These are phyloP conservation scores for Eulemur coronatus DNA, from an alignment of 2,797 vertebrate genomes.

Conservation along the genomic window DNA sequence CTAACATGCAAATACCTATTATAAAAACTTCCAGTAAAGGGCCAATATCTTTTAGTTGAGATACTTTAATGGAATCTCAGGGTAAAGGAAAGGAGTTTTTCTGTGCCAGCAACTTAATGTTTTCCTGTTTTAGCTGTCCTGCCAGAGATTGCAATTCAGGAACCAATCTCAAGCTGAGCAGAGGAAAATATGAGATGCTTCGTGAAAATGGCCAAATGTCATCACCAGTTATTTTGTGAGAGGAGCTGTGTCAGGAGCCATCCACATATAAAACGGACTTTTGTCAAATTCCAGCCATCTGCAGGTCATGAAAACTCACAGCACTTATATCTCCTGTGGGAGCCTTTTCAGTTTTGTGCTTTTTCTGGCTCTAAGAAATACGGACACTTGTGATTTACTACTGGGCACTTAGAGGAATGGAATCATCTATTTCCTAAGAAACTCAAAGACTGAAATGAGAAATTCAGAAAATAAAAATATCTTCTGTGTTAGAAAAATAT, in stretches of 20 bases:
- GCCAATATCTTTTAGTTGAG: neutral
- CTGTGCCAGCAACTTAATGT: constrained; percentile 23
- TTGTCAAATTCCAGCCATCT: neutral
- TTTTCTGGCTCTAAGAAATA: constrained; percentile 60
- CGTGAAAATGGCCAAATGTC: constrained; percentile 33
- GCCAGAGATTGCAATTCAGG: constrained; percentile 39
- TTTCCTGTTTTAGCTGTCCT: constrained; percentile 34
- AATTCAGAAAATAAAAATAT: constrained; percentile 39
- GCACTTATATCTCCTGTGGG: neutral
- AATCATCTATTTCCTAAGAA: constrained; percentile 41
- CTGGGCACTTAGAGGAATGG: neutral
- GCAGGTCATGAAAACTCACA: neutral
- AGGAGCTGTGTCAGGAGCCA: neutral
- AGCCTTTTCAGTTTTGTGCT: neutral
- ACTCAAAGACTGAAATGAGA: neutral
- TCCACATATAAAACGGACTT: neutral
- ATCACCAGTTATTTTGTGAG: neutral
- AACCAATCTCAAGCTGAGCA: constrained; percentile 18
- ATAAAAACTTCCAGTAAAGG: neutral
- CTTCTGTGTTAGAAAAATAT: neutral
- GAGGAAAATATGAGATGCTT: constrained; percentile 34
- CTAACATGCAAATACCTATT: neutral
- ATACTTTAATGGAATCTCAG: constrained; percentile 25
- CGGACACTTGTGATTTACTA: constrained; percentile 48
- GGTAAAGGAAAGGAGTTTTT: constrained; percentile 14